A percentile compares a stretch with the other conserved stretches of the same genome.
Conservation (phyloP, 37 sponge, comb jelly and placozoan species). For the Theonella swinhoei region DNA sequence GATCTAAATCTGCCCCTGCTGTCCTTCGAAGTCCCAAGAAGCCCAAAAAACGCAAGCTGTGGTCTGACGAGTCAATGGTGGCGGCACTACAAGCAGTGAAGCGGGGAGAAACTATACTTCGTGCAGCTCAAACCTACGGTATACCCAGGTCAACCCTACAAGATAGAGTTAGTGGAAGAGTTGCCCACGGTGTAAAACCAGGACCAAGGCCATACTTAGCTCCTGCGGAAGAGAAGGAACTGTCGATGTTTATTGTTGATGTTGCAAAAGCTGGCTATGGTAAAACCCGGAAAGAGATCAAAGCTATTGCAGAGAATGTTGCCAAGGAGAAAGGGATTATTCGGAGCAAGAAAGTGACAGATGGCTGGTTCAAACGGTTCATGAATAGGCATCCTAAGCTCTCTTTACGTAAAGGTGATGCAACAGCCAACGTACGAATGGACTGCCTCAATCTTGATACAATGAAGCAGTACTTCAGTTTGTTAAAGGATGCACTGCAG, state of each 20-base stretch:
- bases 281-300: conserved; percentile 24
- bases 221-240: conserved; percentile 14
- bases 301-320: conserved; percentile 22
- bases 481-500: too few relatives aligned
- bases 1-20: conserved; percentile 17
- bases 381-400: too few relatives aligned
- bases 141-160: conserved; percentile 29
- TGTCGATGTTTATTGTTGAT: conserved; percentile 1
- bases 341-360: not conserved
- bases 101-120: not conserved
- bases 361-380: conserved; percentile 50
- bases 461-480: too few relatives aligned
- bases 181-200: conserved; percentile 29
- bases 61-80: conserved; percentile 18
- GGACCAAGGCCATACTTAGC: conserved; percentile 26
- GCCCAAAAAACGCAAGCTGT: not conserved
- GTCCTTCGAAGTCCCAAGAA: not conserved
- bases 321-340: conserved; percentile 33
- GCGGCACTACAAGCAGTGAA: conserved; percentile 21
- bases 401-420: too few relatives aligned
- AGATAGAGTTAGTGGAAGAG: conserved; percentile 19
- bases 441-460: too few relatives aligned
- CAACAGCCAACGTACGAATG: too few relatives aligned
- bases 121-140: conserved; percentile 6
- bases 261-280: conserved; percentile 45